Evolutionary conservation across 2,797 vertebrate species (phyloP), one percentile per base, ranked within the genome.

Genomic region (Molossus molossus): DNA sequence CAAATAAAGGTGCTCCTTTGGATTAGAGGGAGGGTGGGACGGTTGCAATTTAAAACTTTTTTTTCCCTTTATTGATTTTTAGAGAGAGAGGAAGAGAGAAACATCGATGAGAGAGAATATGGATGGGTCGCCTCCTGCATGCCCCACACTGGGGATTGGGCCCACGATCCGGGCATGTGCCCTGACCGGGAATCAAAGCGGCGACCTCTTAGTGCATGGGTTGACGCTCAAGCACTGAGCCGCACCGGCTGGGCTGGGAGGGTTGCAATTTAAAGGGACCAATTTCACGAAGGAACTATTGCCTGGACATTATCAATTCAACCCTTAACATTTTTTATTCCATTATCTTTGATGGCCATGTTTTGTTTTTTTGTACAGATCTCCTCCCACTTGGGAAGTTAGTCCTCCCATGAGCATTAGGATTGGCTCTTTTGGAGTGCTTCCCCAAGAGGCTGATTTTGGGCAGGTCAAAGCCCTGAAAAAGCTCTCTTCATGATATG

Each of bases 371-470:
- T 25, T n/a, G 5, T 70, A 15, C 27, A 62, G 10, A 67, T 81
- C 4, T 60, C 45, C 18, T 6, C 86, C 82, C 53, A 67, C 20
- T 69, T 15, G 37, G 65, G 33, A 87, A 70, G 6, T 90, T 17
- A 60, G 58, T 4, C 50, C 2, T 37, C 6, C 53, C 73, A 18
- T 3, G 5, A 87, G 7, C 12, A 5, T 95, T 82, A 50, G 20
- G 72, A 92, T 87, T 75, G 53, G 37, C 65, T 69, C 58, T 48
- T 69, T 67, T 29, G 50, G 62, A 69, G 62, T 48, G n/a, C 92
- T 73, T 67, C 81, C 75, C 64, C 90, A 96, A 73, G 27, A 76
- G 72, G 57, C 62, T 90, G 33, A 62, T 67, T 94, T 75, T 81
- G 87, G 55, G 77, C 23, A 65, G 57, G 9, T 23, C 73, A 53